Conservation (phyloP, 2,888 invertebrate species). For the Nomada ruficornis region DNA sequence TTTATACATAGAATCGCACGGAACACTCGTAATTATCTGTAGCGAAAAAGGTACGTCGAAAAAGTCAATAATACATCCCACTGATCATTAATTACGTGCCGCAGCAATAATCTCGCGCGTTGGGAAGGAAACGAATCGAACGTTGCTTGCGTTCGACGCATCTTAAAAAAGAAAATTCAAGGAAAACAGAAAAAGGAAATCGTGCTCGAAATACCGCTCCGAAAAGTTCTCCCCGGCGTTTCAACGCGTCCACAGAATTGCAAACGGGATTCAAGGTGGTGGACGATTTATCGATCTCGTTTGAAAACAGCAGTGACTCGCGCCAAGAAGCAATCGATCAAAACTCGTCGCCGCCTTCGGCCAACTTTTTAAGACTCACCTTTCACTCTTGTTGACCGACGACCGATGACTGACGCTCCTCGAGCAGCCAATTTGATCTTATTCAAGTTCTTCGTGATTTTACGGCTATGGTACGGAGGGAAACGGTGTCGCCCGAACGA, state of each 20-base stretch:
- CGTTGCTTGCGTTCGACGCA: background rate
- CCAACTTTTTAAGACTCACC: background rate
- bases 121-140: constrained; percentile 14
- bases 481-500: too few species aligned
- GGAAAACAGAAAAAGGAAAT: background rate
- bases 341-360: background rate
- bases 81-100: background rate
- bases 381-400: background rate
- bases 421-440: background rate
- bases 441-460: background rate
- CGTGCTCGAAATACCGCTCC: constrained; percentile 3
- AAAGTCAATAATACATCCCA: constrained; percentile 10
- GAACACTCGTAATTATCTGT: background rate
- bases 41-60: constrained; percentile 16
- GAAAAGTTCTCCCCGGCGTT: background rate
- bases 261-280: background rate
- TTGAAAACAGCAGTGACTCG: background rate
- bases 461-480: background rate
- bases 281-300: background rate
- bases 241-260: background rate
- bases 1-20: background rate
- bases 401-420: background rate
- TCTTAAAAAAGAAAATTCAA: too few species aligned
- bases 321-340: background rate
- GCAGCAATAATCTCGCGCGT: constrained; percentile 7